Evolutionary conservation across 1,140 invertebrate genomes (phyloP), one percentile per base, ranked within the genome.

Genomic region (Drosophila obscura): DNA sequence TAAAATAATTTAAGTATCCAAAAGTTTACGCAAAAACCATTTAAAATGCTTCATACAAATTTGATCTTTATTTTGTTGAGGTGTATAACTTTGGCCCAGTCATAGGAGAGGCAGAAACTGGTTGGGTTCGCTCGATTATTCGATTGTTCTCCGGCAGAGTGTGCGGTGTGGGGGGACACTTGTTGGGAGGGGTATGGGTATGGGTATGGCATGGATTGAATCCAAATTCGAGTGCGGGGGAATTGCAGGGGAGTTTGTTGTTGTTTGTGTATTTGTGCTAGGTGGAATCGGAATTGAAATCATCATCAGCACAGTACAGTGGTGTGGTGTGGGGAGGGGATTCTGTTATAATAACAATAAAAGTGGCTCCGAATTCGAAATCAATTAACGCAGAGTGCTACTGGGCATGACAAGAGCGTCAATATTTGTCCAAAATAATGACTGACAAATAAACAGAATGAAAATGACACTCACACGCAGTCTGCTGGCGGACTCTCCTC

Each of bases 361-460:
- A 72, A 85, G 82, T 85, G 82, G 78, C 82, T 73, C 28, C 83
- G 69, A 82, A 87, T 88, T 82, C 75, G 83, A 79, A 87, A 87
- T 87, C 82, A 87, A 87, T 87, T 87, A 87, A 87, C 78, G 83
- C 69, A 79, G 79, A 87, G 82, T 87, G 82, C 82, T 88, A 87
- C 82, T 87, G 82, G 82, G 60, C 71, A 87, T 75, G 83, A 87
- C 82, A 79, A 87, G 83, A 82, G 83, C 75, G 82, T 88, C 69
- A 87, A 87, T 87, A 87, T 88, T 87, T 87, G 80, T 63, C 73
- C 83, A 82, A 88, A 79, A 87, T 79, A 87, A 87, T 87, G 78
- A 85, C 78, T 67, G 76, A 73, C 81, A 84, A 84, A 84, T 85
- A 81, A 85, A 87, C 83, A 78, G 48, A 67, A 66, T 52, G 56